A percentile compares a stretch with the other conserved stretches of the same genome.
Evolutionary conservation across 2,888 invertebrate species (phyloP).

Genomic region (Habrosyne pyritoides): DNA sequence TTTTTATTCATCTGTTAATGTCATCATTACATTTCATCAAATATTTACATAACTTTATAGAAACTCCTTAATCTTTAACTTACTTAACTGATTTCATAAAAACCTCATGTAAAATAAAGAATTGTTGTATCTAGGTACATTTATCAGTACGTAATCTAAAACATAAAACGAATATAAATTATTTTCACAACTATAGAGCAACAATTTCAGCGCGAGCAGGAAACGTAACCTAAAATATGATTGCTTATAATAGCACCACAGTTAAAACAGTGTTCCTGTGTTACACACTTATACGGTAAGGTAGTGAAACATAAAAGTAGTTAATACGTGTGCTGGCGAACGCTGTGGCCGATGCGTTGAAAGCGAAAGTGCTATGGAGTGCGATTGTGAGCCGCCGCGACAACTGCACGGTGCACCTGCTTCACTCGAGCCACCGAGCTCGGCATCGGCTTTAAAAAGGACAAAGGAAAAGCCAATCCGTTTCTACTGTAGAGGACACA

Average conservation of each 20-base stretch:
- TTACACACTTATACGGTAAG: constrained; percentile 28
- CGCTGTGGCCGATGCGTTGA: constrained; percentile 47
- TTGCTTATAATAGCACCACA: constrained; percentile 9
- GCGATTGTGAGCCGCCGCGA: constrained; percentile 32
- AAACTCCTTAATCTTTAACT: background rate
- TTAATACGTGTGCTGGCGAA: constrained; percentile 27
- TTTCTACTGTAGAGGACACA: background rate
- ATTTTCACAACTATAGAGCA: constrained; percentile 4
- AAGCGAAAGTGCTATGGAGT: constrained; percentile 74
- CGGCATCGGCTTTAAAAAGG: constrained; percentile 2
- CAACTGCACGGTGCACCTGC: constrained; percentile 8
- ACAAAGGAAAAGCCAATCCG: background rate
- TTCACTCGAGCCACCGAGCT: background rate
- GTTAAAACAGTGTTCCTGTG: constrained; percentile 25
- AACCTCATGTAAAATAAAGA: no score
- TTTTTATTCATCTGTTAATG: background rate
- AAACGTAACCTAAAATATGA: constrained; percentile 10
- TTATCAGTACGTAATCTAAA: background rate
- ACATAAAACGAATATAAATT: background rate
- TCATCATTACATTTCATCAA: background rate
- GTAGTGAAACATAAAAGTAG: constrained; percentile 30
- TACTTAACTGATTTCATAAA: background rate
- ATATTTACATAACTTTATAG: background rate
- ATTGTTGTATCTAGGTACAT: background rate
- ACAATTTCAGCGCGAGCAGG: constrained; percentile 8